Evolutionary conservation across 2,113 vertebrate species (phyloP), one percentile per base, ranked within the genome.

Genomic region (Rhinichthys klamathensis): DNA sequence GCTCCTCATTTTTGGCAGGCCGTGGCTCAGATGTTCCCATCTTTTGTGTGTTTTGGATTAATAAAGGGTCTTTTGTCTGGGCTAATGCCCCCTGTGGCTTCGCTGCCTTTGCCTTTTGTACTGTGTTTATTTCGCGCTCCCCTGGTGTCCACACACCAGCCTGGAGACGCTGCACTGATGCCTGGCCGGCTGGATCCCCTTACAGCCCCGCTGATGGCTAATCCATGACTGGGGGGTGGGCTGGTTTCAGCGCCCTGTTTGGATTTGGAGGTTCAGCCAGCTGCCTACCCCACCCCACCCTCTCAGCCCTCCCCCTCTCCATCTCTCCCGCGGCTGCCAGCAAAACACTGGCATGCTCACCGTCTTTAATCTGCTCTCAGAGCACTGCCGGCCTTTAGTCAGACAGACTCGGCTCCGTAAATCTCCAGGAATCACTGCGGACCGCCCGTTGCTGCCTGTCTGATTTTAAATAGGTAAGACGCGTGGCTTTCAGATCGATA

Each of bases 211-310:
- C 79, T 78, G 51, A 84, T 16, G 79, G 75, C 30, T 88, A 85
- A 88, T 70, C 87, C 84, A 80, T 13, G 18, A 69, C 3, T 63
- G 69, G 82, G 82, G 81, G 60, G 86, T 74, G 81, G 80, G 69
- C 60, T 16, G 2, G 83, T 44, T 83, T 90, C 72, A 65, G 85
- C 72, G 58, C 86, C 84, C 86, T 85, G 13, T 25, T 76, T 73
- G 87, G 84, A 84, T 81, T 89, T 87, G 89, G 9, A 90, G 85
- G 74, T 82, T 86, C 32, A 58, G 84, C 65, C 88, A 86, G 76
- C 88, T 87, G 83, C 89, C 49, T 58, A 81, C 61, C 79, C 27
- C 79, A 81, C 51, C 60, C 82, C 75, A 82, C 90, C 25, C 25
- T 60, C 87, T 84, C 90, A 83, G 88, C 90, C 49, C 76, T 73